Percentiles rank a stretch among this genome's conserved stretches.
Evolutionary conservation across 2,113 vertebrate genomes (phyloP).

Genomic region (Castor canadensis): DNA sequence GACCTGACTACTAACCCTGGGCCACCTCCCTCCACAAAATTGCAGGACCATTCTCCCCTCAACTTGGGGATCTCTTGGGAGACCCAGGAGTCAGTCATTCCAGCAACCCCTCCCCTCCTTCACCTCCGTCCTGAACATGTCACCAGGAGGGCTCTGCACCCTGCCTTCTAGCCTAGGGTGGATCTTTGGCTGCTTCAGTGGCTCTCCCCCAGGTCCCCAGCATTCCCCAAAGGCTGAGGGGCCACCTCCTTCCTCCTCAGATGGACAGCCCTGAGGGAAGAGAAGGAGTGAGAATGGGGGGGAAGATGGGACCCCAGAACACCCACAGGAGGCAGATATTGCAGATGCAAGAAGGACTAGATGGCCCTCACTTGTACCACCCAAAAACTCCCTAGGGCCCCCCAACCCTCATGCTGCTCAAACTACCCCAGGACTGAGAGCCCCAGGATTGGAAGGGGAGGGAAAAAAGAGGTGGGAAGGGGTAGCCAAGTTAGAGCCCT

Average conservation of each 20-base stretch:
- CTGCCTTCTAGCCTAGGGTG: neutral
- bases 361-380: neutral
- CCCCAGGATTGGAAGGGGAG: neutral
- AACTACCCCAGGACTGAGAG: neutral
- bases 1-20: neutral
- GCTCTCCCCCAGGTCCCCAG: neutral
- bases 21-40: neutral
- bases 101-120: neutral
- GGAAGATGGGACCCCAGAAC: neutral
- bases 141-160: neutral
- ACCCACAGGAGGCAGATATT: neutral
- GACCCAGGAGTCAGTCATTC: neutral
- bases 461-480: neutral
- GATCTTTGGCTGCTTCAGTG: accelerated
- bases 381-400: neutral
- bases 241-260: neutral
- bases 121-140: neutral
- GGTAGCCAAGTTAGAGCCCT: neutral
- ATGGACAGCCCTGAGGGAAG: neutral
- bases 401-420: neutral
- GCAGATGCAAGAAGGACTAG: too few species aligned
- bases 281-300: neutral
- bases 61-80: neutral
- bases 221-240: neutral
- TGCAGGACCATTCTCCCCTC: neutral